Evolutionary conservation across 2,797 vertebrate species (phyloP), one percentile per base, ranked within the genome.

Genomic region (Heliangelus exortis): DNA sequence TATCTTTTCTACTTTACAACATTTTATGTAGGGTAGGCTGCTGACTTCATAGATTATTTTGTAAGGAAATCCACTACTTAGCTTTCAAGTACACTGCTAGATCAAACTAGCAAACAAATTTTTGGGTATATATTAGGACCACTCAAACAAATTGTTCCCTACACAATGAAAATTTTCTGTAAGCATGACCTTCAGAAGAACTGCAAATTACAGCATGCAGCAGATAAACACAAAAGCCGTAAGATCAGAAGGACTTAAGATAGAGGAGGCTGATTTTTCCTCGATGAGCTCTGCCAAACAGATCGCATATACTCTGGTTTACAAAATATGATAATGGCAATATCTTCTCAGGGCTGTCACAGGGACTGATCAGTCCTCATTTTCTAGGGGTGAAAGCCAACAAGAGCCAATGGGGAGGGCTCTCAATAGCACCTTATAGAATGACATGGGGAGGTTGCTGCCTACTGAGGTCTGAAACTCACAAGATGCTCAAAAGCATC

Each of bases 381-480:
- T 79, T 82, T 79, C 78, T 68, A 48, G 12, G 34, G 10, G 7
- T 89, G 59, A 92, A 85, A 76, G 22, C 43, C 55, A 69, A 41
- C 7, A 69, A 68, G 29, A 51, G 17, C 50, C 15, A 45, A 6
- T 22, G 7, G 36, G 15, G 84, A 87, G 51, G 41, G 45, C 21
- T 78, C 29, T 72, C 50, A 28, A 29, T 51, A 58, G 26, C 15
- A 57, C 19, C 26, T 57, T 74, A 63, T 3, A 62, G 68, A 85
- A 51, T 29, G 10, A 43, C 71, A 23, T 1, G 3, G 26, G 1
- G 3, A 2, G 1, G 1, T 29, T 61, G 47, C 43, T 89, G 26
- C 29, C 26, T 34, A 15, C 47, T n/a, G 25, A 21, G 26, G 14
- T 48, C 18, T 75, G 33, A 34, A 82, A 84, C 33, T 62, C 41